A percentile compares a stretch with the other conserved stretches of the same genome.
Evolutionary conservation across 2,888 invertebrate genomes (phyloP).

Genomic region (Tipula unca): DNA sequence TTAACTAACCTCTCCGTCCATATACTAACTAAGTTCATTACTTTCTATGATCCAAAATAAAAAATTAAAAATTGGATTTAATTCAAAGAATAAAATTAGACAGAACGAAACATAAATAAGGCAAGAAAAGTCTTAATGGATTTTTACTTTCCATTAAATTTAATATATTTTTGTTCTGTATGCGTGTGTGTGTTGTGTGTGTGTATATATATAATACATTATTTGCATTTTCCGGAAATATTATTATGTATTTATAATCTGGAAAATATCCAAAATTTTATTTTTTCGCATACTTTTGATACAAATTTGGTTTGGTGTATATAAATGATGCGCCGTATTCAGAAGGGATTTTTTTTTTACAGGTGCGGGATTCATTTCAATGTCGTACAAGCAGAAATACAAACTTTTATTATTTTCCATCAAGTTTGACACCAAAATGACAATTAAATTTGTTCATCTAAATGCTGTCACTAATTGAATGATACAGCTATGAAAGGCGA

Average conservation of each 20-base stretch:
- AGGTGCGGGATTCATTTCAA: neutral
- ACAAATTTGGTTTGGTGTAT: neutral
- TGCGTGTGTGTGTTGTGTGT: neutral
- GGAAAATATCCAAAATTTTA: neutral
- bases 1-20: neutral
- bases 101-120: neutral
- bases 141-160: neutral
- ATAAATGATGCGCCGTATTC: neutral
- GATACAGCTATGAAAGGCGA: neutral
- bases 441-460: neutral
- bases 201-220: neutral
- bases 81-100: neutral
- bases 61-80: neutral
- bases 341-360: neutral
- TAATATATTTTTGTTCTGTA: neutral
- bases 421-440: neutral
- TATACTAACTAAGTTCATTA: neutral
- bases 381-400: neutral
- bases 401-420: neutral
- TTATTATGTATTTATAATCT: neutral
- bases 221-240: constrained; percentile 14
- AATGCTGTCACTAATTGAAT: neutral
- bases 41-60: neutral
- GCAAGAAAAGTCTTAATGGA: neutral
- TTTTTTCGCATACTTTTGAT: neutral